A percentile compares a stretch with the other conserved stretches of the same genome.
Evolutionary conservation across 2,888 invertebrate species (phyloP).

Genomic region (Polydrusus pterygomalis): DNA sequence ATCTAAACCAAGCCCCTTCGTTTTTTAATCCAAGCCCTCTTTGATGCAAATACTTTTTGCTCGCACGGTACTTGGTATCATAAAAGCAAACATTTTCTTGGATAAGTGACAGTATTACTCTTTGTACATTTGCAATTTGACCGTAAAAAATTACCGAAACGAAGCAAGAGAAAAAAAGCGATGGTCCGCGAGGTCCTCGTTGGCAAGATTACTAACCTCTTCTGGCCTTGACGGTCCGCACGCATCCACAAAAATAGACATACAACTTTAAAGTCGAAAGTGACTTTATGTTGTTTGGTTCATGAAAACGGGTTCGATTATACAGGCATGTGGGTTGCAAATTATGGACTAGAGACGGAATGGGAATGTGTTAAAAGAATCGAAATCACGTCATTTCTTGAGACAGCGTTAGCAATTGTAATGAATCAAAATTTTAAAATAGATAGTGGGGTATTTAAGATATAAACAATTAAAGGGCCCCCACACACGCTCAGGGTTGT

Average conservation of each 20-base stretch:
- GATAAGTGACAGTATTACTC: no score
- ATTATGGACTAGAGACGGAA: conserved; percentile 36
- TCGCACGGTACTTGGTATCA: no score
- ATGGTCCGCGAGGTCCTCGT: conserved; percentile 9
- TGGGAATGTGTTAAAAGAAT: not conserved
- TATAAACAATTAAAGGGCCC: no score
- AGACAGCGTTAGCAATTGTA: not conserved
- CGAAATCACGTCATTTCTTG: conserved; percentile 11
- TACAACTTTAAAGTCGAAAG: conserved; percentile 43
- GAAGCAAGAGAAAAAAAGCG: not conserved
- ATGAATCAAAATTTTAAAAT: no score
- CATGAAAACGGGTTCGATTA: conserved; percentile 44
- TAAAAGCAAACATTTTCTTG: no score
- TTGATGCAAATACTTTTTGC: no score
- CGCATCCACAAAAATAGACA: conserved; percentile 48
- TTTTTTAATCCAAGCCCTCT: no score
- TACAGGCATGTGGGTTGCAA: conserved; percentile 44
- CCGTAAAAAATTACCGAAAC: conserved; percentile 5
- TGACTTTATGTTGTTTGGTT: conserved; percentile 20
- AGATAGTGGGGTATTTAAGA: no score
- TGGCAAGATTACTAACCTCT: conserved; percentile 31
- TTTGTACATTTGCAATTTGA: not conserved
- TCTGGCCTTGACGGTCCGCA: conserved; percentile 38
- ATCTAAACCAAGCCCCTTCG: no score
- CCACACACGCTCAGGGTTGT: no score